phyloP scores from a whole-genome alignment of 1,140 invertebrate species.

The Rhagoletis pomonella region DNA sequence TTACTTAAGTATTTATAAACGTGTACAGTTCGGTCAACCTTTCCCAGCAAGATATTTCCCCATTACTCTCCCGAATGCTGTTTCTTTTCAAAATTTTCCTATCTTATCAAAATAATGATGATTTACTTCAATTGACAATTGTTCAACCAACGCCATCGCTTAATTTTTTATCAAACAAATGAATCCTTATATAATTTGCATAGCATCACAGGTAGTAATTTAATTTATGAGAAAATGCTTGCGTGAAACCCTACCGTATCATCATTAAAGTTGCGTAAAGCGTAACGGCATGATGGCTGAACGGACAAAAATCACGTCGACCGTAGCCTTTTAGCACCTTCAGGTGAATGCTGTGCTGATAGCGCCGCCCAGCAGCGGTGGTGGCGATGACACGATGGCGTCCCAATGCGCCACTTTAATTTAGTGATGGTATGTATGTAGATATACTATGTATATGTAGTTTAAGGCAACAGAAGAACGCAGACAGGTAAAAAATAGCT shows the following conservation, averaged over 20 bases:
- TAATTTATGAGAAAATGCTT: slow-evolving; percentile 41
- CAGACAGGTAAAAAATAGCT: not conserved
- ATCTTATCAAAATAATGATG: not conserved
- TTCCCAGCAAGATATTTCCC: no score
- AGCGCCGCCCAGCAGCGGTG: not conserved
- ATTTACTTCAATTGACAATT: not conserved
- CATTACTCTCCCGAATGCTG: no score
- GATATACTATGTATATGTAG: not conserved
- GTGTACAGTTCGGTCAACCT: no score
- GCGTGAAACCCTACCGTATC: not conserved
- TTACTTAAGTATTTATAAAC: no score
- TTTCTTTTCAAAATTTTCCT: not conserved
- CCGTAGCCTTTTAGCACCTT: slow-evolving; percentile 28
- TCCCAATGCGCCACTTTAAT: slow-evolving; percentile 26
- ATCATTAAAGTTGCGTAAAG: not conserved
- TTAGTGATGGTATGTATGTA: not conserved
- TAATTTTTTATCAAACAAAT: not conserved
- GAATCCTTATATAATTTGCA: slow-evolving; percentile 23
- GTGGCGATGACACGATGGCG: not conserved
- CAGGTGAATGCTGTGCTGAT: not conserved
- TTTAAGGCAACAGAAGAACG: not conserved
- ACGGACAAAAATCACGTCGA: slow-evolving; percentile 13
- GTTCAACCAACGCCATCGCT: not conserved
- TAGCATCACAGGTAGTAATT: not conserved
- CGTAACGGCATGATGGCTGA: not conserved